Base-by-base conservation (phyloP, 53 echinoderm and acorn worm species). In the Henricia sp. region DNA sequence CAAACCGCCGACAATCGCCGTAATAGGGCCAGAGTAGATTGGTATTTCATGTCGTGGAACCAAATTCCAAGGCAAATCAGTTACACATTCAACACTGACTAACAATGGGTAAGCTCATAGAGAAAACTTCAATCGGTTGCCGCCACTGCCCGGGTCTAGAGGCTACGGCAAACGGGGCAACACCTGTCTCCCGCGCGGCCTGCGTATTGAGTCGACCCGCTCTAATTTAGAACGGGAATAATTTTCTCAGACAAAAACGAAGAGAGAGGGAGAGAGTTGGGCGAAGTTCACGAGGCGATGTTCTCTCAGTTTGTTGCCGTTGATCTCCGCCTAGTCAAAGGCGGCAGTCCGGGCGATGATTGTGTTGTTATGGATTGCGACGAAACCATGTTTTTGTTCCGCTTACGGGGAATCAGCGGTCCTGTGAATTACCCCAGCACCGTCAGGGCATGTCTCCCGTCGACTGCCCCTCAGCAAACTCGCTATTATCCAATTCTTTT, bases 1-100 rank as follows among this genome's bases (percentile, higher is more conserved):
- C 80, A 44, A 80, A 64, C 80, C 50, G 52, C 48, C 77, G 48
- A 62, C 80, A 80, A 80, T 80, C 80, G 64, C 80, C 60, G 55
- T 28, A 14, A 70, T 44, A 80, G 64, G n/a, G n/a, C n/a, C n/a
- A 80, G 64, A 80, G 63, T 40, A 80, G 80, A 80, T 80, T 80
- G 80, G 80, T 80, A 57, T 64, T 71, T 63, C 64, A 80, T 64
- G 48, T 48, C 34, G 44, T 64, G 33, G 64, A 14, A 57, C 80
- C 80, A 64, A 80, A 80, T 80, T 80, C 80, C 80, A 63, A 17
- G 80, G 80, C 64, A 80, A 80, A 80, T 80, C 80, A 33, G 80
- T 80, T 80, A 80, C 80, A 80, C 80, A 64, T 80, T 80, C 77
- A 77, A 80, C 80, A 80, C 63, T 80, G 46, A 50, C 32, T 27